phyloP scores from a whole-genome alignment of 2,888 invertebrate genomes.

The Sarcophaga caerulescens region DNA sequence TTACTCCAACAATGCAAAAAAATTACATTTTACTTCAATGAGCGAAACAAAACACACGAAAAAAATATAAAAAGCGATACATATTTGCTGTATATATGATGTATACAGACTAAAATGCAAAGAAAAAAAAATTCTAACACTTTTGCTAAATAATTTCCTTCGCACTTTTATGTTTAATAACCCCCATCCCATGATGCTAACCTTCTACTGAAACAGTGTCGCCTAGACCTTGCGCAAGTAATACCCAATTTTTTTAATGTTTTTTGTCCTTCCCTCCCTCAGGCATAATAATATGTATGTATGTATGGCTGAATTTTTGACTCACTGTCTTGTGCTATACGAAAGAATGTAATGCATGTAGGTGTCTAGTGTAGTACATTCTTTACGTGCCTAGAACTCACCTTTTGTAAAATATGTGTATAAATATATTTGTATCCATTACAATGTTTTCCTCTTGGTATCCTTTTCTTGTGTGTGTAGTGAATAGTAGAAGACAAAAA shows the following conservation, averaged over 20 bases:
- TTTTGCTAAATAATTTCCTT: constrained; percentile 72
- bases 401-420: constrained; percentile 60
- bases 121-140: constrained; percentile 70
- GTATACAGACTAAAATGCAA: neutral
- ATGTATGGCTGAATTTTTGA: neutral
- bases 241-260: neutral
- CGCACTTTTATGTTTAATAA: constrained; percentile 53
- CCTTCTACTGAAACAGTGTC: constrained; percentile 48
- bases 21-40: constrained; percentile 47
- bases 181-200: neutral
- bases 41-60: constrained; percentile 11
- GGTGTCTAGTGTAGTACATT: constrained; percentile 60
- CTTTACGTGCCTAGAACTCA: constrained; percentile 65
- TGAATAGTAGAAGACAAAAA: constrained; percentile 7
- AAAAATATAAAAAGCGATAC: constrained; percentile 13
- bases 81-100: neutral
- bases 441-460: constrained; percentile 47
- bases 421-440: constrained; percentile 56
- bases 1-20: constrained; percentile 32
- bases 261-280: neutral
- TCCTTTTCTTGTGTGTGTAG: constrained; percentile 26
- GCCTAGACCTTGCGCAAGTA: constrained; percentile 55
- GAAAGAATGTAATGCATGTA: constrained; percentile 16
- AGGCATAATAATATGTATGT: neutral
- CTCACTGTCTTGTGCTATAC: constrained; percentile 1